Percentiles rank a stretch among this genome's conserved stretches.
These are phyloP conservation scores for Knipowitschia caucasica DNA, from an alignment of 2,797 vertebrate genomes.

Conservation along the genomic window DNA sequence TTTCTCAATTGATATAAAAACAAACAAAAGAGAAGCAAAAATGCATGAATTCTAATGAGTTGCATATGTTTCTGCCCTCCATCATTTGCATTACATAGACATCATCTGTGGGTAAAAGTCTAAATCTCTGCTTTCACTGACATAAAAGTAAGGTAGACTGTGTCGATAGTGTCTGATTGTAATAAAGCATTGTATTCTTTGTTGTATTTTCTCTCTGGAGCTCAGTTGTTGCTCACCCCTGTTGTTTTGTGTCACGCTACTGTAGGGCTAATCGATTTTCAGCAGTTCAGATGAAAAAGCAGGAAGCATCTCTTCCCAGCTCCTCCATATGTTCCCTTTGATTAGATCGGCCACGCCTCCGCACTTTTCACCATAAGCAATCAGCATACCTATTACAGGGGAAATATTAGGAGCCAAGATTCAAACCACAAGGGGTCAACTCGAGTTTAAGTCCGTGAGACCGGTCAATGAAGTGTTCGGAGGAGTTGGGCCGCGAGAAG, in stretches of 20 bases:
- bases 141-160: not conserved
- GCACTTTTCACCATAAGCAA: not conserved
- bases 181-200: slow-evolving; percentile 13
- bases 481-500: slow-evolving; percentile 13
- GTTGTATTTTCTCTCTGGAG: not conserved
- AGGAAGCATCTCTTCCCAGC: slow-evolving; percentile 15
- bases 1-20: too few species aligned
- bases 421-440: not conserved
- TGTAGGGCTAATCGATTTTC: slow-evolving; percentile 23
- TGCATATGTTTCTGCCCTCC: too few species aligned
- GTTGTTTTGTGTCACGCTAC: slow-evolving; percentile 9
- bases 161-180: not conserved
- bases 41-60: too few species aligned
- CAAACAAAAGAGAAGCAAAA: too few species aligned
- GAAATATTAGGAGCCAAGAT: not conserved
- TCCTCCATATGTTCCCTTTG: slow-evolving; percentile 9
- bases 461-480: slow-evolving; percentile 4
- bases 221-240: not conserved
- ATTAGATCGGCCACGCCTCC: slow-evolving; percentile 17
- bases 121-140: too few species aligned
- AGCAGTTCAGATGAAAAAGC: slow-evolving; percentile 19
- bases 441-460: slow-evolving; percentile 14
- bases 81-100: too few species aligned
- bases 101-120: too few species aligned
- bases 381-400: not conserved